Conservation (phyloP, 2,113 vertebrate genomes). For the Bolborhynchus lineola region DNA sequence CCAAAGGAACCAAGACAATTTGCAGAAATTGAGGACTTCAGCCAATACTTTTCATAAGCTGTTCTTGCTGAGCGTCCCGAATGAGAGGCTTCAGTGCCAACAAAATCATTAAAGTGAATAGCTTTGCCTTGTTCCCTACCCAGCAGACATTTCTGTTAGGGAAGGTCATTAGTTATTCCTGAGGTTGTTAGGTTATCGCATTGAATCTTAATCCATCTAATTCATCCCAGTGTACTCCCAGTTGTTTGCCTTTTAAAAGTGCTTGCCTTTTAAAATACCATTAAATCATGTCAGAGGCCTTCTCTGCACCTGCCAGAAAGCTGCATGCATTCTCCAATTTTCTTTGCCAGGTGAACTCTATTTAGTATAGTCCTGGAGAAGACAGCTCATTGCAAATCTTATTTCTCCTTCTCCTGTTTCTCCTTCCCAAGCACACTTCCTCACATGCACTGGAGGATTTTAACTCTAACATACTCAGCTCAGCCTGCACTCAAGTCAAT, state of each 20-base stretch:
- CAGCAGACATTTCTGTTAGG: slow-evolving; percentile 42
- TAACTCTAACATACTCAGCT: neutral
- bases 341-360: slow-evolving; percentile 43
- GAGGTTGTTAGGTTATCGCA: slow-evolving; percentile 46
- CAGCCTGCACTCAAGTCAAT: neutral
- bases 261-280: slow-evolving; percentile 38
- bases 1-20: slow-evolving; percentile 23
- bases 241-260: slow-evolving; percentile 19
- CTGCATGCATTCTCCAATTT: neutral
- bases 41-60: slow-evolving; percentile 24
- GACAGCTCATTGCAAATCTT: slow-evolving; percentile 22
- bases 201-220: slow-evolving; percentile 60
- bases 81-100: slow-evolving; percentile 27
- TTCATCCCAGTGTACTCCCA: slow-evolving; percentile 36
- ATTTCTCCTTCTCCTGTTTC: slow-evolving; percentile 24
- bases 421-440: neutral
- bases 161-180: slow-evolving; percentile 59
- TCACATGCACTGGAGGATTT: neutral
- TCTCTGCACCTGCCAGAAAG: slow-evolving; percentile 52
- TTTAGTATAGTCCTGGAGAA: slow-evolving; percentile 26
- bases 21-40: slow-evolving; percentile 20
- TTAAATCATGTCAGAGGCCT: slow-evolving; percentile 54
- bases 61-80: slow-evolving; percentile 9
- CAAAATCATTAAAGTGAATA: slow-evolving; percentile 38
- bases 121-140: slow-evolving; percentile 15